Evolutionary conservation across 1,140 invertebrate genomes (phyloP), one percentile per base, ranked within the genome.

Genomic region (Globodera ellingtonae): DNA sequence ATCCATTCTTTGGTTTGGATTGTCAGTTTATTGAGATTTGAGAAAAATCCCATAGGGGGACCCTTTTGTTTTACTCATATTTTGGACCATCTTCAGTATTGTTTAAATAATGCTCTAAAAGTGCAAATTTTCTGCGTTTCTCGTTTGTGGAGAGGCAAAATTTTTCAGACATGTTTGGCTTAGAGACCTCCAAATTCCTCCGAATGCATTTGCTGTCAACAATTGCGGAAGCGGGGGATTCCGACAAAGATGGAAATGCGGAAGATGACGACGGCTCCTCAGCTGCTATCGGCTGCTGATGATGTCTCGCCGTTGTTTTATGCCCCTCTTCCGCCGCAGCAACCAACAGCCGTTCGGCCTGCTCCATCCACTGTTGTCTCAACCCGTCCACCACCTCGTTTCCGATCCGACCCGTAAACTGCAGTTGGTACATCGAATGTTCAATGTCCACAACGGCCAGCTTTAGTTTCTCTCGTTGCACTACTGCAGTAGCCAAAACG

Each of bases 391-490:
- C 48, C 50, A 50, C 18, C 10, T 82, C n/a, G 18, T 83, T 73
- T 18, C 50, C 18, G 15, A 80, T 46, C 21, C 35, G 18, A 62
- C 15, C 35, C 18, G 70, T 66, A 21, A 10, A 78, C 52, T 82
- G 74, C 59, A 66, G 71, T 35, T 82, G 35, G 18, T 75, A 78
- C 15, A 82, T 44, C 18, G 82, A 47, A 13, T 80, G 47, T 8
- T 77, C 81, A 6, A 50, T 52, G n/a, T 83, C 81, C 24, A 82
- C 72, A 18, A 75, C 46, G 15, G 56, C 72, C 48, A 84, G 44
- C 71, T 82, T 82, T 21, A 73, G 47, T 56, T 82, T 82, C 56
- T 82, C 81, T 18, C 81, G 47, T 47, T 82, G 79, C 48, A 50
- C 44, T 24, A 82, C 47, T 24, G 66, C 48, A 10, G 59, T 79